Evolutionary conservation across 2,888 invertebrate species (phyloP), one percentile per base, ranked within the genome.

Genomic region (Apotomis capreana): DNA sequence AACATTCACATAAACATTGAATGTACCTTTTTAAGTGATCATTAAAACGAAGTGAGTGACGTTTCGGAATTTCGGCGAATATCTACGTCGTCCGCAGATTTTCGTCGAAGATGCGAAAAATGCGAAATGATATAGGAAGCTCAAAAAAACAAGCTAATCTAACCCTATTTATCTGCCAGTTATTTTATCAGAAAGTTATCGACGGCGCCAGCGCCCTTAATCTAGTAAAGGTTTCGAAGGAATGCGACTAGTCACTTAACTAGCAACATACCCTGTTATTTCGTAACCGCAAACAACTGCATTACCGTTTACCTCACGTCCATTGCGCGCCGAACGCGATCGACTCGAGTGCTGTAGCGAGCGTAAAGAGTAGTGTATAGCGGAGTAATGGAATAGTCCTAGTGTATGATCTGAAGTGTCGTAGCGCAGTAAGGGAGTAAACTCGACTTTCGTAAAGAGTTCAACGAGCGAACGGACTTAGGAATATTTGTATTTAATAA

Each of bases 381-480:
- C 12, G 59, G 6, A 13, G n/a, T 57, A 9, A 54, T 15, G 8
- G 44, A 15, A 68, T 12, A n/a, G 13, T 26, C 40, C 10, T 44
- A 6, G 6, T 12, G 44, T 4, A 40, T 12, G n/a, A 9, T 46
- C 26, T 5, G 10, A 57, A 55, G 55, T 46, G 68, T 62, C 62
- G 67, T 70, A 15, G 44, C 72, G 60, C 76, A 75, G 79, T 80
- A 73, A 44, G 62, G 60, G 76, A 59, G 64, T 63, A 76, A 81
- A 81, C 80, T 86, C 83, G 77, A 87, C 87, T 87, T 88, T 69
- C 65, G 61, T 87, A 87, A 87, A 87, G 91, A 91, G 87, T 91
- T 92, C 90, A 91, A 91, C 89, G 90, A 86, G 90, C 87, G 87
- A 83, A 77, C 77, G 78, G 76, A 74, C 74, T 78, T 77, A 52